phyloP scores from a whole-genome alignment of 2,888 invertebrate genomes.

The Timema podura region DNA sequence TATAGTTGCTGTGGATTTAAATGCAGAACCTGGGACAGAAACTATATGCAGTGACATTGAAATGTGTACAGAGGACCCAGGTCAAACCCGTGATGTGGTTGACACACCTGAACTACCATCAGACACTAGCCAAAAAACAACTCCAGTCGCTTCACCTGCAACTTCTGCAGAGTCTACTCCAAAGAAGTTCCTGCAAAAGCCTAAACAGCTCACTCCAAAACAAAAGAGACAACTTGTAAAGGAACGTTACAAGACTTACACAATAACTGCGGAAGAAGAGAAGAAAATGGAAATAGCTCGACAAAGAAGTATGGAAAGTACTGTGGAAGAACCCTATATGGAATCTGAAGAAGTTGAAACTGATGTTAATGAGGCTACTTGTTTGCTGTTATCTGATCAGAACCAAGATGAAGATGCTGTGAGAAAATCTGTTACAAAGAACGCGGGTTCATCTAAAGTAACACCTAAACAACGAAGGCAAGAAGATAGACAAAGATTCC shows the following conservation, averaged over 20 bases:
- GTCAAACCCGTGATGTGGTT: slow-evolving; percentile 28
- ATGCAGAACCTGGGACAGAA: slow-evolving; percentile 49
- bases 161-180: slow-evolving; percentile 72
- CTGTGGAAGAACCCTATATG: background rate
- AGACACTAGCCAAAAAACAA: slow-evolving; percentile 23
- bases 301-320: slow-evolving; percentile 12
- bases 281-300: slow-evolving; percentile 34
- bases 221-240: slow-evolving; percentile 70
- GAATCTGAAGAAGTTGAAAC: slow-evolving; percentile 7
- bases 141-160: slow-evolving; percentile 60
- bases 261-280: slow-evolving; percentile 57
- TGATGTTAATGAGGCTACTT: slow-evolving; percentile 13
- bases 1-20: slow-evolving; percentile 45
- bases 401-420: background rate
- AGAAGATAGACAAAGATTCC: slow-evolving; percentile 64
- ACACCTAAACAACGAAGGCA: slow-evolving; percentile 64
- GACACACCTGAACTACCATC: slow-evolving; percentile 24
- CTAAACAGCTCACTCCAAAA: slow-evolving; percentile 64
- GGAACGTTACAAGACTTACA: slow-evolving; percentile 74
- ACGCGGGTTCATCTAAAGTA: slow-evolving; percentile 39
- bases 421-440: slow-evolving; percentile 23
- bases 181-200: slow-evolving; percentile 48
- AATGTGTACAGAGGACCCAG: slow-evolving; percentile 46
- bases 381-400: background rate
- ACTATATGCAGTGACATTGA: slow-evolving; percentile 56